Conservation (phyloP, 2,797 vertebrate species). For the Sebastiscus albofasciatus region DNA sequence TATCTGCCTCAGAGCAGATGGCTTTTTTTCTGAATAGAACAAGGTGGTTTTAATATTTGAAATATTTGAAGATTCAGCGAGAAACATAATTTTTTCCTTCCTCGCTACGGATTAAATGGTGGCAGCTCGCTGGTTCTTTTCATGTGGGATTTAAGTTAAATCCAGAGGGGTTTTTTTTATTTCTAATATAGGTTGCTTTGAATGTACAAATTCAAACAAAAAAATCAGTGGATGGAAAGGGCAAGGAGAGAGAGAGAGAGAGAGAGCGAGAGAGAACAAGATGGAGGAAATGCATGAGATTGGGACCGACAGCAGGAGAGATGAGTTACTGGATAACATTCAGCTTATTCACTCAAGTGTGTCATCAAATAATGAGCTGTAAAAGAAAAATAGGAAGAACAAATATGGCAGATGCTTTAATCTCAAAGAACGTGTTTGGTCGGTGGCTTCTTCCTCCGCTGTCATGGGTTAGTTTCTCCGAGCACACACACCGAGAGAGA, state of each 20-base stretch:
- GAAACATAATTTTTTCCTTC: conserved; percentile 62
- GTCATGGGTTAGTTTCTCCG: conserved; percentile 46
- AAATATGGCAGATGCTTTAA: conserved; percentile 53
- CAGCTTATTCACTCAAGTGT: conserved; percentile 66
- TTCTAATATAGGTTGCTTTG: conserved; percentile 57
- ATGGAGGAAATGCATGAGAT: conserved; percentile 46
- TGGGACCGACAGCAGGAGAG: conserved; percentile 59
- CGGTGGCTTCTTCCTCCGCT: conserved; percentile 27
- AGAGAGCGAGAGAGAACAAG: conserved; percentile 1
- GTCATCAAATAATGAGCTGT: conserved; percentile 71
- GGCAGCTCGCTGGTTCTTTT: conserved; percentile 72
- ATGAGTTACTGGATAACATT: conserved; percentile 67
- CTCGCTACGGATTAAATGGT: conserved; percentile 68
- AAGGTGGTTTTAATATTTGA: conserved; percentile 70
- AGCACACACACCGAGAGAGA: neutral
- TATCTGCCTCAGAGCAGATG: conserved; percentile 66
- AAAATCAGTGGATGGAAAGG: conserved; percentile 6
- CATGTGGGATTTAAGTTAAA: conserved; percentile 75
- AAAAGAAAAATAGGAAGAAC: conserved; percentile 32
- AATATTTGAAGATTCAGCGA: conserved; percentile 79
- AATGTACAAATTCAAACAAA: conserved; percentile 57
- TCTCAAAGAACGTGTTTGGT: conserved; percentile 48
- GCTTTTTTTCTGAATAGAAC: conserved; percentile 56
- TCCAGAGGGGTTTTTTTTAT: conserved; percentile 30
- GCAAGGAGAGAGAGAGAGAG: neutral